phyloP scores from a whole-genome alignment of 1,140 invertebrate species.

The Drosophila busckii region DNA sequence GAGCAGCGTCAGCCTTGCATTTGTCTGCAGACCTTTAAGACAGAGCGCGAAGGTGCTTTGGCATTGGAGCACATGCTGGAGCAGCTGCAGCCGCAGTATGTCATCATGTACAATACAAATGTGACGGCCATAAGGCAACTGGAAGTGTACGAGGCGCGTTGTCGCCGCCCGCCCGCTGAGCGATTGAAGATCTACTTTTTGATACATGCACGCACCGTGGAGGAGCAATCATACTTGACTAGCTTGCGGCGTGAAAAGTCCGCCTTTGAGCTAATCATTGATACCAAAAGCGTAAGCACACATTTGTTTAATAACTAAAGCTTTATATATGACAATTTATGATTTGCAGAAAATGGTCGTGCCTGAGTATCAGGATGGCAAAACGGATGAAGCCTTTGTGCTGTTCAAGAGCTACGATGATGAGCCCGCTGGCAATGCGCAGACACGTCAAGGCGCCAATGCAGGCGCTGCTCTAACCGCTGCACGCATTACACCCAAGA shows the following conservation, averaged over 20 bases:
- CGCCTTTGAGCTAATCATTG: slow-evolving; percentile 95
- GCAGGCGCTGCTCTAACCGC: slow-evolving; percentile 56
- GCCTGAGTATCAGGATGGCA: slow-evolving; percentile 93
- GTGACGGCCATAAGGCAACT: slow-evolving; percentile 92
- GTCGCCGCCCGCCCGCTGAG: slow-evolving; percentile 81
- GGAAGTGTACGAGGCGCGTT: slow-evolving; percentile 89
- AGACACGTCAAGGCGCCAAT: slow-evolving; percentile 85
- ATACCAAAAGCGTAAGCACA: slow-evolving; percentile 90
- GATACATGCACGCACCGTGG: slow-evolving; percentile 93
- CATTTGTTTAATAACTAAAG: too few species aligned
- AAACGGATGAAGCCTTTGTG: slow-evolving; percentile 85
- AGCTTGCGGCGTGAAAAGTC: slow-evolving; percentile 93
- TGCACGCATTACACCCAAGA: slow-evolving; percentile 80
- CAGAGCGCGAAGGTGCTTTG: slow-evolving; percentile 84
- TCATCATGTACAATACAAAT: slow-evolving; percentile 95
- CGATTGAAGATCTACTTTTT: slow-evolving; percentile 91
- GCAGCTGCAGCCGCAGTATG: slow-evolving; percentile 87
- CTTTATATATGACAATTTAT: too few species aligned
- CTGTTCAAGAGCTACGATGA: slow-evolving; percentile 79
- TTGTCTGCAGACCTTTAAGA: slow-evolving; percentile 87
- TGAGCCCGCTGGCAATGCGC: slow-evolving; percentile 68
- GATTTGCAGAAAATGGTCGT: slow-evolving; percentile 92
- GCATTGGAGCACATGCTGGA: slow-evolving; percentile 84
- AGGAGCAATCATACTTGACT: slow-evolving; percentile 97
- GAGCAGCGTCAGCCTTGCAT: slow-evolving; percentile 82